Evolutionary conservation across 2,797 vertebrate species (phyloP).

Genomic region (Myotis planiceps): DNA sequence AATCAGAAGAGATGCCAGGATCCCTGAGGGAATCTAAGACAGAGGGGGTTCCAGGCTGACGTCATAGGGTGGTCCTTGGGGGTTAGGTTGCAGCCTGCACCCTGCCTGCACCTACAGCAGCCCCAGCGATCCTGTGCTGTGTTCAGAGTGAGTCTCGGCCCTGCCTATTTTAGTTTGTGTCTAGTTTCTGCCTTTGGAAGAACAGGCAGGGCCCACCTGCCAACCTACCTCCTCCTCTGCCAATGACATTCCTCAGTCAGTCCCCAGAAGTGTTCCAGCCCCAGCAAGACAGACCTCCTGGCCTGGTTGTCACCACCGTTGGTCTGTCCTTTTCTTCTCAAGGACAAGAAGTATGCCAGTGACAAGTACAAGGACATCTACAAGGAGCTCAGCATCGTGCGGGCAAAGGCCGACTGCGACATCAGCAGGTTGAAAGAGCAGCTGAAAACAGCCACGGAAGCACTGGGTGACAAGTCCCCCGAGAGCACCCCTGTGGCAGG

Average conservation of each 20-base stretch:
- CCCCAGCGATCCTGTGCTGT: accelerated
- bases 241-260: not conserved
- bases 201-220: too few species aligned
- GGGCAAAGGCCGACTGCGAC: constrained; percentile 98
- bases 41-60: not conserved
- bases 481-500: constrained; percentile 92
- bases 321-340: constrained; percentile 51
- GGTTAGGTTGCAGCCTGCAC: not conserved
- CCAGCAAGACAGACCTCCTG: too few species aligned
- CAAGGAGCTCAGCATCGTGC: constrained; percentile 97
- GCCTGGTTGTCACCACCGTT: not conserved
- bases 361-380: constrained; percentile 99
- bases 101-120: not conserved
- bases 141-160: too few species aligned
- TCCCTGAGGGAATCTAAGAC: not conserved
- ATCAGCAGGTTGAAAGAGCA: constrained; percentile 97
- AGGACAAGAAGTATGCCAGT: constrained; percentile 98
- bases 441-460: constrained; percentile 95
- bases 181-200: not conserved
- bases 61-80: not conserved
- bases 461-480: constrained; percentile 93
- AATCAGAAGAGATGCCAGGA: not conserved
- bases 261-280: not conserved
- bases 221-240: not conserved
- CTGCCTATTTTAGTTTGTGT: not conserved